A percentile compares a stretch with the other conserved stretches of the same genome.
These are phyloP conservation scores for Caenorhabditis parvicauda DNA, from an alignment of 2,888 invertebrate genomes.

Conservation along the genomic window DNA sequence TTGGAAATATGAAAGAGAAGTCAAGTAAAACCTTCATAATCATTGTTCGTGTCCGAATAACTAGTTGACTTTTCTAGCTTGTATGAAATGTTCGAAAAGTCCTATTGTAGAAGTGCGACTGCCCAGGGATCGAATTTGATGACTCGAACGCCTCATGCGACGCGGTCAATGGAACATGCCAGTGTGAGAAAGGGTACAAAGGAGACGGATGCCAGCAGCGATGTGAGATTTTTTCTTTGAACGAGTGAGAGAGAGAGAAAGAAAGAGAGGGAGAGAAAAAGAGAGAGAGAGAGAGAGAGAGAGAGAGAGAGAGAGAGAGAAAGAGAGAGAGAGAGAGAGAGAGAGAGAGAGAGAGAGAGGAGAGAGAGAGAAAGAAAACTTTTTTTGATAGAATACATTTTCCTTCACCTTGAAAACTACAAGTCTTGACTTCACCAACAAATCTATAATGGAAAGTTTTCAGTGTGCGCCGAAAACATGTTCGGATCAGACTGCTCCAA, in stretches of 20 bases:
- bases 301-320: too few relatives aligned
- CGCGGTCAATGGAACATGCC: conserved; percentile 49
- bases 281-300: too few relatives aligned
- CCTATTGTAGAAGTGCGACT: conserved; percentile 41
- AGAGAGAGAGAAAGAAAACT: too few relatives aligned
- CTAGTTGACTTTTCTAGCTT: neutral
- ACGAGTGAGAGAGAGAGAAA: too few relatives aligned
- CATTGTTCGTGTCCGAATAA: neutral
- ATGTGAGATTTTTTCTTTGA: conserved; percentile 11
- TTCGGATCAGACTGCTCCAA: conserved; percentile 49
- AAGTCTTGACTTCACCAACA: too few relatives aligned
- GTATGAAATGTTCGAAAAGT: conserved; percentile 20
- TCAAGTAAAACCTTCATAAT: too few relatives aligned
- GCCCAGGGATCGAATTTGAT: conserved; percentile 58
- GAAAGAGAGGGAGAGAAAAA: too few relatives aligned
- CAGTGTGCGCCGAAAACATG: conserved; percentile 45
- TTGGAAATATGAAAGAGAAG: too few relatives aligned
- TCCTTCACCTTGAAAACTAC: too few relatives aligned
- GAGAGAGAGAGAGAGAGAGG: too few relatives aligned
- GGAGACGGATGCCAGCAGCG: conserved; percentile 38
- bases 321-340: too few relatives aligned
- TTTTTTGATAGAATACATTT: too few relatives aligned
- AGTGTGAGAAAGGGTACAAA: conserved; percentile 43
- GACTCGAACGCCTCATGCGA: conserved; percentile 56
- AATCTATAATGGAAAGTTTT: conserved; percentile 12